Evolutionary conservation across 2,113 vertebrate species (phyloP).

Genomic region (Pelmatolapia mariae): DNA sequence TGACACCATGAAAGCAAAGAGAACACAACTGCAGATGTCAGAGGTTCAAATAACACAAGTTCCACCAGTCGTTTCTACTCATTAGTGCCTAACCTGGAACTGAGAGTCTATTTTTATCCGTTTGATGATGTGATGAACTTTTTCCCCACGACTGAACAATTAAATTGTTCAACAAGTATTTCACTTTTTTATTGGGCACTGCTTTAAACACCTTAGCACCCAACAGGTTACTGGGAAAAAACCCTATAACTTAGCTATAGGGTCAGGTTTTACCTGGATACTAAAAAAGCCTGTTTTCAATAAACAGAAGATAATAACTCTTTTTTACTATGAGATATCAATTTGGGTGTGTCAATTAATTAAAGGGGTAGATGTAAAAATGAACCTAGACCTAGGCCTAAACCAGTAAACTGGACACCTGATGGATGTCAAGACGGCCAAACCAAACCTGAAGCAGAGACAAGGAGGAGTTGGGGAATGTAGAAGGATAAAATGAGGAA

Average conservation of each 20-base stretch:
- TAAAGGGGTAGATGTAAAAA: not conserved
- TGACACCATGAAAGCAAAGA: not conserved
- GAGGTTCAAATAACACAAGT: not conserved
- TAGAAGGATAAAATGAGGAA: fast-evolving
- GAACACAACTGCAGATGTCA: not conserved
- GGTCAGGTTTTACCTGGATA: not conserved
- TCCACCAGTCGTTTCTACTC: not conserved
- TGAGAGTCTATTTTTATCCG: too few species aligned
- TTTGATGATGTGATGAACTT: not conserved
- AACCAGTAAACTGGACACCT: not conserved
- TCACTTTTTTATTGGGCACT: not conserved
- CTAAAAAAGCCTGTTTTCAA: not conserved
- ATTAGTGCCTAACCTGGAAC: not conserved
- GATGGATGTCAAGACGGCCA: fast-evolving
- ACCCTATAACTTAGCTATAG: not conserved
- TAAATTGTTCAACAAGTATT: not conserved
- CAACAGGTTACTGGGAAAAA: not conserved
- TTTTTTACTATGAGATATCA: not conserved
- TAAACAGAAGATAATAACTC: not conserved
- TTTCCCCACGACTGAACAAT: not conserved
- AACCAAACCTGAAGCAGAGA: not conserved
- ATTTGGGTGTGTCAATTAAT: not conserved
- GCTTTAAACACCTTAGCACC: not conserved
- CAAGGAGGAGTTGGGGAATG: not conserved
- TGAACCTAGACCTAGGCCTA: too few species aligned